Base-by-base conservation (phyloP, 2,797 vertebrate genomes). In the Falco naumanni region DNA sequence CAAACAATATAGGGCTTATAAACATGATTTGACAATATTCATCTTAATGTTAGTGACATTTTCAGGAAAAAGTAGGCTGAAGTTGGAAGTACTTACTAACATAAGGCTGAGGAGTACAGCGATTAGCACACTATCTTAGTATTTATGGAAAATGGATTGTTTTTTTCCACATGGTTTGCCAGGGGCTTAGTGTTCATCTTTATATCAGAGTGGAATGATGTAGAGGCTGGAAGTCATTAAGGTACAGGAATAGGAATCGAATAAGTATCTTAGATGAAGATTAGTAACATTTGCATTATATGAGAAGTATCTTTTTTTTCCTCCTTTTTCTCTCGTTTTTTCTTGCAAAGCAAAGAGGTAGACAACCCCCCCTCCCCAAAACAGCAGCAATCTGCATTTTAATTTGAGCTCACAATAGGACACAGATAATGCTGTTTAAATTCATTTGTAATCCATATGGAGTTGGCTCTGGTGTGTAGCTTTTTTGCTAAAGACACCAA, bases 21-120 rank as follows among this genome's bases (percentile, higher is more conserved):
- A 89, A 78, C 41, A 77, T n/a, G 66, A 79, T 79, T 92, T 78
- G 34, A 63, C 48, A 89, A 89, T 74, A 92, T 91, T 82, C 20
- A 66, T 83, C 70, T 89, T 89, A 89, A 65, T 84, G 56, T 85
- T 90, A 79, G 63, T 89, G 86, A 68, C 77, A 89, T 91, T 96
- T 96, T 80, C 75, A 81, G 76, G 71, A 75, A 80, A 93, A 93
- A 84, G 85, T 69, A 93, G 75, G 41, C 68, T 92, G 88, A 82
- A 95, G 63, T 64, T 86, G 70, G 45, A 93, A 80, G 48, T 83
- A 53, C 72, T 88, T 90, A 57, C 34, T 84, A 92, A 80, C 63
- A 48, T 41, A 87, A 77, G 43, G 11, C 63, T 82, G 31, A 92
- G 37, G 39, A 86, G 31, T 72, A 53, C 39, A 70, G 41, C 0